These are phyloP conservation scores for Melieria picta DNA, from an alignment of 2,888 invertebrate genomes.

Conservation along the genomic window DNA sequence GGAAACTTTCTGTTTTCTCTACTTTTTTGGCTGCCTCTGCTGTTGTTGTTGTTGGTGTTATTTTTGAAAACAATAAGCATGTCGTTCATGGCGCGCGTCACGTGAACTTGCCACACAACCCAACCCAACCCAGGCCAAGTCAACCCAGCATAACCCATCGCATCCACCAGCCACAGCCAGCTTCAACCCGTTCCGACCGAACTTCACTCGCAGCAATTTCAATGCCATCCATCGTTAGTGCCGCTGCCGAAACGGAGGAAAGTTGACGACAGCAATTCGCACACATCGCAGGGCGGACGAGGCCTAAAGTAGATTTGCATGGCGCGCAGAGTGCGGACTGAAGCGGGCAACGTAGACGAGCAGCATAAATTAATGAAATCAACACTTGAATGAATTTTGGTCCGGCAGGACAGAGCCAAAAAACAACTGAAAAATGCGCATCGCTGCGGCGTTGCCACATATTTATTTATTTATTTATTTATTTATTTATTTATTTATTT, in stretches of 20 bases:
- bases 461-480: too few species aligned
- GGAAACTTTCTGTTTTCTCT: slow-evolving; percentile 17
- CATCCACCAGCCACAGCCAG: too few species aligned
- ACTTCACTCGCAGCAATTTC: neutral
- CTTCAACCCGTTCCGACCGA: neutral
- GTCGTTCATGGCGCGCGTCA: slow-evolving; percentile 24
- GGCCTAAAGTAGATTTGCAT: too few species aligned
- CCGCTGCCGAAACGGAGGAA: neutral
- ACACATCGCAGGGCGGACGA: neutral
- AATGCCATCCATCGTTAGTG: neutral
- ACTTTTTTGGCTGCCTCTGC: neutral
- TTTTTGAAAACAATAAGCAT: slow-evolving; percentile 33
- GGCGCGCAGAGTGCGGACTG: neutral
- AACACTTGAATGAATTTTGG: slow-evolving; percentile 16
- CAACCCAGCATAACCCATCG: neutral
- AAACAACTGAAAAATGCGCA: slow-evolving; percentile 10
- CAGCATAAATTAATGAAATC: slow-evolving; percentile 31
- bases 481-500: too few species aligned
- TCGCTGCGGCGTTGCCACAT: slow-evolving; percentile 1
- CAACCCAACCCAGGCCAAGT: neutral
- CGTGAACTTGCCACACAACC: slow-evolving; percentile 1
- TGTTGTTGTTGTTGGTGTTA: neutral
- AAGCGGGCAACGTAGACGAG: neutral
- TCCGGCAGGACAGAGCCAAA: neutral
- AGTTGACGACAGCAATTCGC: neutral